Evolutionary conservation across 2,113 vertebrate species (phyloP), one percentile per base, ranked within the genome.

Genomic region (Chaetops frenatus): DNA sequence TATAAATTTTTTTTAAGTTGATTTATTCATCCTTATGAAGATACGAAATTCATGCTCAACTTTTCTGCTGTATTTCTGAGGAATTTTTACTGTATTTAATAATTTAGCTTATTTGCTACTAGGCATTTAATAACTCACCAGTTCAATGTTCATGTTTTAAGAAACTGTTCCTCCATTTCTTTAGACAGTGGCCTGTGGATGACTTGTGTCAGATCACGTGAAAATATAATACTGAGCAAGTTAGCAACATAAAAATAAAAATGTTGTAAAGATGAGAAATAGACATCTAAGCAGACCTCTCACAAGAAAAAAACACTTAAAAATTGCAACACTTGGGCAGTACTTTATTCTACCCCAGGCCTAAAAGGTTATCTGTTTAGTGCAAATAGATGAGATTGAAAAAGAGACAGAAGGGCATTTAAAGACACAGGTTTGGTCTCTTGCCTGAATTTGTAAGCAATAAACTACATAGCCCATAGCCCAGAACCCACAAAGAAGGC

Each of bases 311-410:
- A 45, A 50, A 29, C 28, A 36, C 44, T 51, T 45, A 45, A 20
- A 19, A 71, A 36, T 12, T 27, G 22, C 13, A n/a, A n/a, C 50
- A 27, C 8, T n/a, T 0, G 1, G 6, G 67, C 3, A 65, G 21
- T 66, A 29, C 5, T 74, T 15, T 60, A 40, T 79, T 79, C 24
- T 76, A 28, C 21, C 12, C 33, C 2, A 21, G 27, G 24, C 5
- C 25, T 65, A 36, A 79, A 60, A 60, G 2, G 1, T 72, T 72
- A 65, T 36, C 31, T 42, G 18, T 61, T 81, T 29, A 38, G 14
- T 74, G 50, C 29, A 89, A 91, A 66, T 2, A 66, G 60, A 54
- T 33, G 8, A 87, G 18, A 58, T 3, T 45, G 40, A 56, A 60
- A 64, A 50, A 86, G 40, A 58, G 35, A 11, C 7, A 56, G 33